phyloP scores from a whole-genome alignment of 2,888 invertebrate genomes.

The Augiades crinisus region DNA sequence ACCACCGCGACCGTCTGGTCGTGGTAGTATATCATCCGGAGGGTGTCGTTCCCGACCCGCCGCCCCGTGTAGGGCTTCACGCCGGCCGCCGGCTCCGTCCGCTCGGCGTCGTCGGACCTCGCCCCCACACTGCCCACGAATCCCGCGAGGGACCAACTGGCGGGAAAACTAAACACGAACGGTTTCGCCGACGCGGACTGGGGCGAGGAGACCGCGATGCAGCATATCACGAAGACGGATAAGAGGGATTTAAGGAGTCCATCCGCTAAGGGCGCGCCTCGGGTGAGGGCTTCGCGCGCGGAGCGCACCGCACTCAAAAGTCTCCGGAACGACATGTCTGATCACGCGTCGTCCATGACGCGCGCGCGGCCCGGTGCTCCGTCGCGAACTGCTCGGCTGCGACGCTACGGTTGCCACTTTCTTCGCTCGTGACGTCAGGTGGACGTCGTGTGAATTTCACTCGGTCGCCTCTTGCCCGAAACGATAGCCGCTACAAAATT shows the following conservation, averaged over 20 bases:
- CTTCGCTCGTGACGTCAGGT: conserved; percentile 46
- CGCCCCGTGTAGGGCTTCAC: conserved; percentile 84
- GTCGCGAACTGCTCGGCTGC: conserved; percentile 46
- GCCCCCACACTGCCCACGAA: conserved; percentile 66
- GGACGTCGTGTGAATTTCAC: conserved; percentile 41
- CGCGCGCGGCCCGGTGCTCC: conserved; percentile 47
- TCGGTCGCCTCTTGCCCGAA: conserved; percentile 6
- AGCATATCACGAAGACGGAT: conserved; percentile 65
- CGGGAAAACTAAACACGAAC: conserved; percentile 70
- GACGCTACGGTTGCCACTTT: conserved; percentile 37
- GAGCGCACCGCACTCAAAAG: conserved; percentile 64
- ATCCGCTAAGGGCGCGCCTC: conserved; percentile 65
- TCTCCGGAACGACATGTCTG: conserved; percentile 62
- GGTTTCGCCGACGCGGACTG: conserved; percentile 72
- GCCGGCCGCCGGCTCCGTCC: conserved; percentile 59
- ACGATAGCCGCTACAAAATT: conserved; percentile 5
- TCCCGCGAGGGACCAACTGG: conserved; percentile 73
- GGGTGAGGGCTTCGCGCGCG: conserved; percentile 62
- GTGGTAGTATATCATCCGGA: conserved; percentile 88
- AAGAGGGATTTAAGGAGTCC: conserved; percentile 65
- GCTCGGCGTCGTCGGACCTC: conserved; percentile 53
- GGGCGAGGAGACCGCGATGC: conserved; percentile 70
- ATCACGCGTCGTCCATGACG: conserved; percentile 45
- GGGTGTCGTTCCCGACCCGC: conserved; percentile 83
- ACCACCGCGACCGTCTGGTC: conserved; percentile 92